Conservation (phyloP, 2,888 invertebrate genomes). For the Melipona beecheii region DNA sequence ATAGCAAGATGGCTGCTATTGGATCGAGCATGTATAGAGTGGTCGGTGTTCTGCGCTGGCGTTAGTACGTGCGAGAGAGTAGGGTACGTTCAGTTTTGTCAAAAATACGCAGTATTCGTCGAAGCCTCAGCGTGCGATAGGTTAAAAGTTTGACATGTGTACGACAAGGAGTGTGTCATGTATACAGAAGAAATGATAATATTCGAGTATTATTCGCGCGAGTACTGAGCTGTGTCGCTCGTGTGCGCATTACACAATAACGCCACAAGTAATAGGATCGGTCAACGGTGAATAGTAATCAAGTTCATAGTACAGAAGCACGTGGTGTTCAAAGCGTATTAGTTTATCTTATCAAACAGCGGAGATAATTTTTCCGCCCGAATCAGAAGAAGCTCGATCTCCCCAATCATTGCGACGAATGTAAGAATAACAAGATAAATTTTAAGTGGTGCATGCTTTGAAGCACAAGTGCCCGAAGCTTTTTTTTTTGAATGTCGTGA, state of each 20-base stretch:
- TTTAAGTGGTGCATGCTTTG: slow-evolving; percentile 25
- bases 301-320: slow-evolving; percentile 43
- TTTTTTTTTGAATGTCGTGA: background rate
- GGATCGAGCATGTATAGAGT: slow-evolving; percentile 57
- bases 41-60: slow-evolving; percentile 53
- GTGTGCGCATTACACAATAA: slow-evolving; percentile 32
- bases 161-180: slow-evolving; percentile 22
- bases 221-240: slow-evolving; percentile 24
- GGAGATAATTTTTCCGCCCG: background rate
- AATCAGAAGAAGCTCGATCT: slow-evolving; percentile 37
- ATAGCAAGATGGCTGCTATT: slow-evolving; percentile 67
- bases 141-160: slow-evolving; percentile 52
- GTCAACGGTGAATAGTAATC: slow-evolving; percentile 13
- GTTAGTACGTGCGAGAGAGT: slow-evolving; percentile 52
- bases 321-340: slow-evolving; percentile 40
- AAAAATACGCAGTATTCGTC: slow-evolving; percentile 36
- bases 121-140: slow-evolving; percentile 37
- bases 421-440: slow-evolving; percentile 40
- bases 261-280: slow-evolving; percentile 20
- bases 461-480: background rate
- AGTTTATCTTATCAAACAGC: slow-evolving; percentile 35
- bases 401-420: slow-evolving; percentile 26
- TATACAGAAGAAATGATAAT: background rate
- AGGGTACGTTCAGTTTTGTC: slow-evolving; percentile 45
- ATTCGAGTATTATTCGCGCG: slow-evolving; percentile 28